These are phyloP conservation scores for Tamandua tetradactyla DNA, from an alignment of 2,797 vertebrate genomes.

Conservation along the genomic window DNA sequence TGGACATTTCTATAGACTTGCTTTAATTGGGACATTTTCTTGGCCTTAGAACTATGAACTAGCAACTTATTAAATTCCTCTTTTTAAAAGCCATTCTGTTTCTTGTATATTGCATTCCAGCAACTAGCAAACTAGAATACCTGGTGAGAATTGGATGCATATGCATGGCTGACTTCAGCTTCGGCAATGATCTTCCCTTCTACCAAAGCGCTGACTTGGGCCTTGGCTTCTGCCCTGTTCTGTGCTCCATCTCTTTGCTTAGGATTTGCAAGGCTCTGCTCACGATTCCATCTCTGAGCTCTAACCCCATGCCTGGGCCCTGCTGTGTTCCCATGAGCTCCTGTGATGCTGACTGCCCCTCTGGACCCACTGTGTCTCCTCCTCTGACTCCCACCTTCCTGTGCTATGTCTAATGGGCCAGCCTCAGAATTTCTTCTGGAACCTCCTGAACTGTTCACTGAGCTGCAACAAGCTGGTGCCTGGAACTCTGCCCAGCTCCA, in stretches of 20 bases:
- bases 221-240: background rate
- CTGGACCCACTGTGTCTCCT: background rate
- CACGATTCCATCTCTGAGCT: rapidly evolving
- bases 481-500: background rate
- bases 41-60: too few relatives aligned
- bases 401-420: background rate
- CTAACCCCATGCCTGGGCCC: background rate
- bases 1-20: too few relatives aligned
- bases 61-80: too few relatives aligned
- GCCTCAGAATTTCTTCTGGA: background rate
- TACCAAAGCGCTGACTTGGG: rapidly evolving
- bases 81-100: too few relatives aligned
- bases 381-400: background rate
- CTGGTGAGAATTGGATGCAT: background rate
- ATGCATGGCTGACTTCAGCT: background rate
- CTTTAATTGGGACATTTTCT: too few relatives aligned
- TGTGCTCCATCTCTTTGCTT: background rate
- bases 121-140: too few relatives aligned
- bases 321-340: background rate
- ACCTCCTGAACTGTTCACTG: background rate
- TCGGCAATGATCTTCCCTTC: background rate
- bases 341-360: background rate
- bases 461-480: background rate
- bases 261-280: background rate
- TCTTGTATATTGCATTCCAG: too few relatives aligned